Conservation (phyloP, 2,888 invertebrate species). For the Petrophora chlorosata region DNA sequence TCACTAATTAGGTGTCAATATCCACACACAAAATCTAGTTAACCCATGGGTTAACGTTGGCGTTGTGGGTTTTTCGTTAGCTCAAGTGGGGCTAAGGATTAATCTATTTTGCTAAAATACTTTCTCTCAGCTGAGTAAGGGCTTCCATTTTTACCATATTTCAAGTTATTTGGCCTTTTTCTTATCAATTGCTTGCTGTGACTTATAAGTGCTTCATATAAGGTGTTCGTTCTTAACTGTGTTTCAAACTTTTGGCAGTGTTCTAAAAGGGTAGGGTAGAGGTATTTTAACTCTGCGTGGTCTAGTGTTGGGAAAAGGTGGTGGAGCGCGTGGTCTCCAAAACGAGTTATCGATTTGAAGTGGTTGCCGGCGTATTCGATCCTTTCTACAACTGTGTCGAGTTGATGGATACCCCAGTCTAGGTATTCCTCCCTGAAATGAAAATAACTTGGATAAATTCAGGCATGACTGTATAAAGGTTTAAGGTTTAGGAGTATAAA, state of each 20-base stretch:
- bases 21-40: no score
- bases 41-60: no score
- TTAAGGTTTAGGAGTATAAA: no score
- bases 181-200: constrained; percentile 82
- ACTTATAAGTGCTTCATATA: constrained; percentile 86
- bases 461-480: no score
- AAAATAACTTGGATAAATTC: neutral
- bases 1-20: no score
- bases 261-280: constrained; percentile 85
- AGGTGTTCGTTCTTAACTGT: constrained; percentile 74
- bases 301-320: constrained; percentile 93
- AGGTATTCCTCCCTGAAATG: constrained; percentile 71
- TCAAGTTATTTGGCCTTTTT: constrained; percentile 64
- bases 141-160: constrained; percentile 35
- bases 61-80: no score
- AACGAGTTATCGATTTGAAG: constrained; percentile 87
- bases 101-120: no score
- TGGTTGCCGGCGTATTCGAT: constrained; percentile 85
- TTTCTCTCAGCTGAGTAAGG: neutral
- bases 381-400: constrained; percentile 89
- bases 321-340: constrained; percentile 91
- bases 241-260: constrained; percentile 86
- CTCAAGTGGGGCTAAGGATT: no score
- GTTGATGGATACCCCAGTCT: constrained; percentile 91
- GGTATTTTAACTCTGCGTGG: constrained; percentile 87